A percentile compares a stretch with the other conserved stretches of the same genome.
phyloP scores from a whole-genome alignment of 2,113 vertebrate genomes.

The Pollachius pollachius region DNA sequence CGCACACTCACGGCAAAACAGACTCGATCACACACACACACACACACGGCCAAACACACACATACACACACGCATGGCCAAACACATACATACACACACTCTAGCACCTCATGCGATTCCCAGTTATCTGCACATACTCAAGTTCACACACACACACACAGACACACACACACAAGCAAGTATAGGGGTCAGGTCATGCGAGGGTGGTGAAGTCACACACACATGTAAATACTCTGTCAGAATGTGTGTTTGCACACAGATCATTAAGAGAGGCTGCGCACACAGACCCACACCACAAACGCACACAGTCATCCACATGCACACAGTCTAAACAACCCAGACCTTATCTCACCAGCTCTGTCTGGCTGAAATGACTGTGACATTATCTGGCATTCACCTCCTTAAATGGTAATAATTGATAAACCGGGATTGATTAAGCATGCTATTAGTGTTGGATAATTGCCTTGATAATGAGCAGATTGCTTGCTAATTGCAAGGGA shows the following conservation, averaged over 20 bases:
- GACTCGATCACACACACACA: slow-evolving; percentile 17
- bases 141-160: neutral
- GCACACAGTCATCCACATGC: slow-evolving; percentile 16
- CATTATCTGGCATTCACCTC: slow-evolving; percentile 53
- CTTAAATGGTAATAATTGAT: slow-evolving; percentile 69
- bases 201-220: neutral
- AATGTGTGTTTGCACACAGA: neutral
- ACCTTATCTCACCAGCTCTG: slow-evolving; percentile 54
- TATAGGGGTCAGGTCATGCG: no score
- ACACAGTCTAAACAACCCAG: slow-evolving; percentile 52
- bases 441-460: slow-evolving; percentile 66
- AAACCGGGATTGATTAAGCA: slow-evolving; percentile 68
- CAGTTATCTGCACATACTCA: neutral
- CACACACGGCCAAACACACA: slow-evolving; percentile 38
- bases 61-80: slow-evolving; percentile 29
- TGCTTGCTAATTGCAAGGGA: slow-evolving; percentile 60
- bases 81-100: slow-evolving; percentile 15
- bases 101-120: neutral
- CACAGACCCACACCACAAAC: slow-evolving; percentile 5
- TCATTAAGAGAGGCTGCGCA: neutral
- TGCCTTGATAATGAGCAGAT: slow-evolving; percentile 68
- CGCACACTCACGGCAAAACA: slow-evolving; percentile 22
- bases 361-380: slow-evolving; percentile 48
- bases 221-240: neutral
- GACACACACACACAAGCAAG: neutral